Percentiles rank a stretch among this genome's conserved stretches.
Conservation (phyloP, 2,888 invertebrate species). For the Ornithoptera alexandrae region DNA sequence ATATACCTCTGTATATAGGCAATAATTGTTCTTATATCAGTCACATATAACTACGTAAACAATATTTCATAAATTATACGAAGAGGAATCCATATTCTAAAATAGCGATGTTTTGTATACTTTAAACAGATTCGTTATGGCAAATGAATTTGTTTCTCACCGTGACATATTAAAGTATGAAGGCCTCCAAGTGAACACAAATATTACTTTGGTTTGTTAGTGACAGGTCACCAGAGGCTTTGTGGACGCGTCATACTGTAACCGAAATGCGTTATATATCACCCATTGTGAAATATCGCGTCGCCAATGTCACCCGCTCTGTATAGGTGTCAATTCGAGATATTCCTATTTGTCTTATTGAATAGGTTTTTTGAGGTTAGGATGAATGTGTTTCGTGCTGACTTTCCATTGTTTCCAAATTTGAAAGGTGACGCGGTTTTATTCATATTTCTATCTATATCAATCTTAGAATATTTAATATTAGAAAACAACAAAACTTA, state of each 20-base stretch:
- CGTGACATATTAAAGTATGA: constrained; percentile 37
- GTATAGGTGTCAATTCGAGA: constrained; percentile 24
- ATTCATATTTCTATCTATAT: too few relatives aligned
- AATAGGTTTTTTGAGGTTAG: constrained; percentile 17
- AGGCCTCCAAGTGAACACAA: constrained; percentile 48
- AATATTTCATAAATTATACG: not conserved
- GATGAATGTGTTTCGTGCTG: constrained; percentile 3
- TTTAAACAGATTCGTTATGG: constrained; percentile 3
- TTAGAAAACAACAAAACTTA: too few relatives aligned
- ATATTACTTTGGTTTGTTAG: constrained; percentile 48
- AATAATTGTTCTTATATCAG: not conserved
- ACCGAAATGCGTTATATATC: constrained; percentile 35
- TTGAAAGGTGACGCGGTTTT: not conserved
- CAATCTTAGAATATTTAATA: too few relatives aligned
- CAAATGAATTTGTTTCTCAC: constrained; percentile 33
- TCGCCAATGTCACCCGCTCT: constrained; percentile 35
- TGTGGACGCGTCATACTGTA: constrained; percentile 35
- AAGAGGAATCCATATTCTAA: not conserved
- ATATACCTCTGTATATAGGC: too few relatives aligned
- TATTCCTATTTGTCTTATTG: constrained; percentile 16
- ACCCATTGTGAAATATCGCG: constrained; percentile 36
- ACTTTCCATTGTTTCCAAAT: constrained; percentile 9
- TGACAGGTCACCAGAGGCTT: constrained; percentile 35
- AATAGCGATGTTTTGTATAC: not conserved
- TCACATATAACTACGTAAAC: not conserved